phyloP scores from a whole-genome alignment of 64 coral and sea anemone genomes.

The Dendrophyllia cribrosa region DNA sequence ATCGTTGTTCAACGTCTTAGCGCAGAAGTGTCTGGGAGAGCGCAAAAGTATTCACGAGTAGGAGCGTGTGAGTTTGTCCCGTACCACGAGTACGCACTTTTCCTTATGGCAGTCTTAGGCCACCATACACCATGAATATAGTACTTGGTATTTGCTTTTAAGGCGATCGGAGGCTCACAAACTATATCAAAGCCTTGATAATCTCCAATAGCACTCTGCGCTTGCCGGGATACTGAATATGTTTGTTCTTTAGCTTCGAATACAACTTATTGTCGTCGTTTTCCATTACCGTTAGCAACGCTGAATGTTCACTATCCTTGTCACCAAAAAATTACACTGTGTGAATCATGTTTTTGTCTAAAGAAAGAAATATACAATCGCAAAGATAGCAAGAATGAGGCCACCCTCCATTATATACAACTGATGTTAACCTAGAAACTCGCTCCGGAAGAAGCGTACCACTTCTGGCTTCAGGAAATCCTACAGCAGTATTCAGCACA shows the following conservation, averaged over 20 bases:
- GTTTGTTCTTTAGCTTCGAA: too few species aligned
- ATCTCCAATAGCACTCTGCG: not conserved
- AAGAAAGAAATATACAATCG: conserved; percentile 2
- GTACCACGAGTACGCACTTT: too few species aligned
- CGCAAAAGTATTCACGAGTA: too few species aligned
- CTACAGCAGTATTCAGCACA: not conserved
- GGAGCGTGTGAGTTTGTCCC: too few species aligned
- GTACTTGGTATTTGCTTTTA: not conserved
- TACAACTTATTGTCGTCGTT: too few species aligned
- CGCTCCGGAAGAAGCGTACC: not conserved
- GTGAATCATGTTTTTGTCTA: conserved; percentile 2
- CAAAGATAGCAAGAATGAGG: not conserved
- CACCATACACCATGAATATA: too few species aligned
- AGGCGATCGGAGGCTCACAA: not conserved
- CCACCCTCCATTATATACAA: not conserved
- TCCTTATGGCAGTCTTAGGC: too few species aligned
- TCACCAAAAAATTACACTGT: conserved; percentile 22
- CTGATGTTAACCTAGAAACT: not conserved
- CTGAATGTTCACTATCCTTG: not conserved
- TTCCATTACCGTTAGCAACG: not conserved
- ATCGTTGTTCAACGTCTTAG: too few species aligned
- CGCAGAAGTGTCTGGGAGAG: too few species aligned
- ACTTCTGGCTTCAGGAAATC: not conserved
- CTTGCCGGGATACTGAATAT: not conserved
- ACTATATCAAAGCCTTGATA: not conserved